Evolutionary conservation across 2,888 invertebrate species (phyloP).

Genomic region (Cataglyphis albicans): DNA sequence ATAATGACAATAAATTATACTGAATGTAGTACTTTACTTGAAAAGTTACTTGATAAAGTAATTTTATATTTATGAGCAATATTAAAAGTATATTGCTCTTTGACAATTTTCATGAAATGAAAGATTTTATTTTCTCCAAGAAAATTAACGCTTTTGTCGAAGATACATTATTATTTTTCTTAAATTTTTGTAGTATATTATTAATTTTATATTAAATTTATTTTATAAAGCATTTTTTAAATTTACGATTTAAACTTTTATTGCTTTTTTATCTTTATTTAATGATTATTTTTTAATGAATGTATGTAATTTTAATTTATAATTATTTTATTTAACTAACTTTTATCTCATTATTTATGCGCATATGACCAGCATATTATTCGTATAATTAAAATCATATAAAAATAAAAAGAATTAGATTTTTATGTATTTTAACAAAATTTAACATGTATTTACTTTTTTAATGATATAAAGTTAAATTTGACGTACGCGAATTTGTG

Average conservation of each 20-base stretch:
- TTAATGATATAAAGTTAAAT: conserved; percentile 13
- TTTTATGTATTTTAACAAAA: not conserved
- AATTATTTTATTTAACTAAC: not conserved
- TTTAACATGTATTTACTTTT: not conserved
- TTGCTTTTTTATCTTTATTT: not conserved
- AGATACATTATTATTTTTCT: conserved; percentile 7
- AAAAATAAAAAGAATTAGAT: not conserved
- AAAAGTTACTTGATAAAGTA: conserved; percentile 53
- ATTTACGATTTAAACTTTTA: not conserved
- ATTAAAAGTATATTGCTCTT: not conserved
- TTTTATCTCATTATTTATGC: not conserved
- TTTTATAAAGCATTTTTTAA: not conserved
- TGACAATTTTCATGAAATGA: conserved; percentile 10
- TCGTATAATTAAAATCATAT: not conserved
- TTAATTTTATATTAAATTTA: conserved; percentile 25
- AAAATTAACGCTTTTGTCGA: conserved; percentile 7
- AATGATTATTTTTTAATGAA: not conserved
- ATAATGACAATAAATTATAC: conserved; percentile 48
- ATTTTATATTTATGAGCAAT: conserved; percentile 14
- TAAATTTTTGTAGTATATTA: conserved; percentile 8
- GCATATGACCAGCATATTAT: not conserved
- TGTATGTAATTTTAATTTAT: not conserved
- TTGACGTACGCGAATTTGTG: not conserved
- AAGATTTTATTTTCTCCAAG: conserved; percentile 12
- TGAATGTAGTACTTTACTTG: conserved; percentile 9